Evolutionary conservation across 2,888 invertebrate species (phyloP).

Genomic region (Oeneis ivallda): DNA sequence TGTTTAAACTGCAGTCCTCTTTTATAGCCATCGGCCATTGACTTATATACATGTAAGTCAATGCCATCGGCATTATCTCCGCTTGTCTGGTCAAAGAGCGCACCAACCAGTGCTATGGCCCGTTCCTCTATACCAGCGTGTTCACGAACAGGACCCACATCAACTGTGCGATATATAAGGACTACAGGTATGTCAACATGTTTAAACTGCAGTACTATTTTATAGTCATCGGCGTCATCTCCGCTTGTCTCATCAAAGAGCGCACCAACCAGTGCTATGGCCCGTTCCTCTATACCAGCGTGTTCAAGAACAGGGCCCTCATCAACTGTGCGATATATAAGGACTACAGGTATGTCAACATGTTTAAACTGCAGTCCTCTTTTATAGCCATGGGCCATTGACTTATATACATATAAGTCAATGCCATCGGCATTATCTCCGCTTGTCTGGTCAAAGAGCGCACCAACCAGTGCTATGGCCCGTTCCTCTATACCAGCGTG

Average conservation of each 20-base stretch:
- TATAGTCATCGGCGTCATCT: constrained; percentile 66
- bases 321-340: constrained; percentile 70
- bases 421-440: constrained; percentile 69
- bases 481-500: constrained; percentile 70
- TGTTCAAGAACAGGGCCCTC: constrained; percentile 68
- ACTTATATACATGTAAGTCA: too few relatives aligned
- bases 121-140: constrained; percentile 70
- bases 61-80: constrained; percentile 69
- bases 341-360: constrained; percentile 41
- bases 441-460: constrained; percentile 69
- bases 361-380: constrained; percentile 30
- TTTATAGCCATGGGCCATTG: constrained; percentile 53
- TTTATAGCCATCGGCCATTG: constrained; percentile 53
- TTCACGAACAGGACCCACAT: constrained; percentile 69
- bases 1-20: constrained; percentile 30
- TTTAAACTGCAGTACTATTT: constrained; percentile 29
- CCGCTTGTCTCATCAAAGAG: constrained; percentile 69
- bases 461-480: constrained; percentile 68
- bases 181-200: constrained; percentile 34
- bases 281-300: constrained; percentile 70
- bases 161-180: constrained; percentile 67
- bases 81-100: constrained; percentile 69
- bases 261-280: constrained; percentile 68
- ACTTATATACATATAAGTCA: too few relatives aligned
- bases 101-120: constrained; percentile 68